Evolutionary conservation across 2,888 invertebrate genomes (phyloP).

Genomic region (Ormyrus pomaceus): DNA sequence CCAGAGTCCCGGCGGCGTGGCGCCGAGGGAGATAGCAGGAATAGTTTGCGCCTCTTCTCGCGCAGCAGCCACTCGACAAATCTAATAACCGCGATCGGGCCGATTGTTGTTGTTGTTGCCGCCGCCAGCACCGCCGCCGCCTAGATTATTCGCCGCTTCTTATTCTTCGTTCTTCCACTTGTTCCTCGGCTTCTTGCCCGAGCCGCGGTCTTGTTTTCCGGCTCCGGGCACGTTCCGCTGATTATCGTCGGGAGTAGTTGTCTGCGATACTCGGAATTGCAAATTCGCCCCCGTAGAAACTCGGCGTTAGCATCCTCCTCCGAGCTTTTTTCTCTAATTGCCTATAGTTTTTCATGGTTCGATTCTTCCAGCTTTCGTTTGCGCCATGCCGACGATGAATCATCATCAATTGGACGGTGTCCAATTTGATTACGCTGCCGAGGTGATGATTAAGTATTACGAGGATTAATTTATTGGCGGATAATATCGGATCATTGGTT

Average conservation of each 20-base stretch:
- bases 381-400: too few species aligned
- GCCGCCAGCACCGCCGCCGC: too few species aligned
- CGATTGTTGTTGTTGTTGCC: conserved; percentile 1
- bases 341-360: too few species aligned
- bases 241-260: conserved; percentile 10
- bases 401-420: too few species aligned
- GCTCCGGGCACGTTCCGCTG: conserved; percentile 24
- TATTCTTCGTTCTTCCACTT: not conserved
- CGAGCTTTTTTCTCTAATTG: too few species aligned
- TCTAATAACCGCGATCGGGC: conserved; percentile 27
- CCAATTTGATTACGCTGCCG: too few species aligned
- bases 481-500: too few species aligned
- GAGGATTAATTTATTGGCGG: too few species aligned
- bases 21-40: conserved; percentile 65
- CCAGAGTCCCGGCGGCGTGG: conserved; percentile 51
- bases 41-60: conserved; percentile 65
- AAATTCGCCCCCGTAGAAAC: not conserved
- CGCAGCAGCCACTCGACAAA: conserved; percentile 11
- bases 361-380: too few species aligned
- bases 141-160: too few species aligned
- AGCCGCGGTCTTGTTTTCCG: conserved; percentile 13
- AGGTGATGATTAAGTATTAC: too few species aligned
- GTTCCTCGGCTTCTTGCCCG: not conserved
- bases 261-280: conserved; percentile 23
- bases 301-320: too few species aligned